Conservation (phyloP, 2,113 vertebrate species). For the Patagioenas fasciata region DNA sequence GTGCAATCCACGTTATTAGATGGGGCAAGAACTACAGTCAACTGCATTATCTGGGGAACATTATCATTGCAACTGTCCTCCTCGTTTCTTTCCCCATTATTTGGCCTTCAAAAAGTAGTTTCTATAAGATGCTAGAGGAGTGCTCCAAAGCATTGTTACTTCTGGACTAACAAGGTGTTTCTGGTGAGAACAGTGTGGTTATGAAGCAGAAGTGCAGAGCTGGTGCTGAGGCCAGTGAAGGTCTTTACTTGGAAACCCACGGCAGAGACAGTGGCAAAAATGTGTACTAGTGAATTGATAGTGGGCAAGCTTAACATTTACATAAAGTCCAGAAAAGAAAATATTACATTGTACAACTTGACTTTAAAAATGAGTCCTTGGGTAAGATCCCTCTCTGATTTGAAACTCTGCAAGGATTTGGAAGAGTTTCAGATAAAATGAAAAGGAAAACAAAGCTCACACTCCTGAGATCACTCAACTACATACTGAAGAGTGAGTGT, state of each 20-base stretch:
- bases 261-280: neutral
- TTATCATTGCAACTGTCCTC: neutral
- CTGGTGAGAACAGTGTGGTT: neutral
- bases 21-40: neutral
- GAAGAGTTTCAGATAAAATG: constrained; percentile 62
- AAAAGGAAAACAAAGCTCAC: constrained; percentile 57
- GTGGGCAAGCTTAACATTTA: neutral
- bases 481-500: constrained; percentile 31
- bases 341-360: accelerated
- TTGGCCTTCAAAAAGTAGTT: neutral
- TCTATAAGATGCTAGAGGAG: neutral
- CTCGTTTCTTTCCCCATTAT: neutral
- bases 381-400: constrained; percentile 30
- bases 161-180: neutral
- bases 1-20: neutral
- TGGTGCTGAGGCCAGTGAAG: neutral
- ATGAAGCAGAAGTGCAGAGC: neutral
- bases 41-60: neutral
- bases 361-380: constrained; percentile 29
- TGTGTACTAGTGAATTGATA: accelerated
- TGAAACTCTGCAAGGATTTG: constrained; percentile 55
- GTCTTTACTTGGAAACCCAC: neutral
- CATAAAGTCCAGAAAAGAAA: neutral
- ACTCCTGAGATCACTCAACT: constrained; percentile 38
- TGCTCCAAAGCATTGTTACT: neutral